Evolutionary conservation across 1,140 invertebrate species (phyloP), one percentile per base, ranked within the genome.

Genomic region (Zelostemma sp.): DNA sequence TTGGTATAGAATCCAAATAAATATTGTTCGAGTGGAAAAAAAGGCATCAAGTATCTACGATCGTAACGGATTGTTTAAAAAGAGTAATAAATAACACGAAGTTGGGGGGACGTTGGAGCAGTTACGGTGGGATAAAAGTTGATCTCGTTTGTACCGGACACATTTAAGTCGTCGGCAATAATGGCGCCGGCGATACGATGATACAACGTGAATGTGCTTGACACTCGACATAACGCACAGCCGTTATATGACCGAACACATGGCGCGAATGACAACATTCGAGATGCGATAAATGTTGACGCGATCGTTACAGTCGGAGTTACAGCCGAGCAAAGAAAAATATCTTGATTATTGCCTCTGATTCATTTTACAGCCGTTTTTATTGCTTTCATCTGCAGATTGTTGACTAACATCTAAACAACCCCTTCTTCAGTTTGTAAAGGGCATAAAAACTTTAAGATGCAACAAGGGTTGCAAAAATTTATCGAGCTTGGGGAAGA

Each of bases 201-300:
- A 40, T 53, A 53, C 35, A 17, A 53, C 50, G 35, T 41, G 31
- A 38, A 53, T 53, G 28, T 21, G 14, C 18, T 19, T 53, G 33
- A 53, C 33, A 41, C 35, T 41, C 50, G 35, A 53, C 35, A 53
- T 53, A 53, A 53, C 50, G 33, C 28, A 1, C 35, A 15, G 17
- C 50, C n/a, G 35, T 53, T 53, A 53, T 38, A 15, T 18, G 35
- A 53, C 28, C 33, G 35, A 53, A 35, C 35, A 53, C 17, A 41
- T 21, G 35, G 28, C 15, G 15, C 17, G 11, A 51, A 51, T 33
- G 15, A 25, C 50, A 19, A 51, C 12, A 51, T 53, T 41, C 18
- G n/a, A 53, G 35, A 41, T 12, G 35, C 35, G 18, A 21, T 53
- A 53, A 53, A 53, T 41, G 35, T 53, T 53, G 33, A 35, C 48